Evolutionary conservation across 1,140 invertebrate genomes (phyloP), one percentile per base, ranked within the genome.

Genomic region (Tetramorium parvispinum): DNA sequence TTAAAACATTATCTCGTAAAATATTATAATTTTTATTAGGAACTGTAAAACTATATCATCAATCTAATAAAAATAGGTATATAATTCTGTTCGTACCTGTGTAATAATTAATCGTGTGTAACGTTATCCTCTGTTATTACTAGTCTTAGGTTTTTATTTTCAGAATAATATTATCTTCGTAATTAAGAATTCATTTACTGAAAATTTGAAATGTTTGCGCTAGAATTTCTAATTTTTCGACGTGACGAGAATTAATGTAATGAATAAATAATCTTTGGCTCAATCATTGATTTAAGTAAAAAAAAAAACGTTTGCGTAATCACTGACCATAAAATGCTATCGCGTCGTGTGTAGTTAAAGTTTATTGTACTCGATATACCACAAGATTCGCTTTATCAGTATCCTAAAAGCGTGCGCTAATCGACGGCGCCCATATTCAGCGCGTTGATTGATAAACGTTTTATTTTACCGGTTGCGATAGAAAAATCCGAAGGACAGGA

Each of bases 401-500:
- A 13, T 83, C 18, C 53, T 43, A 83, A 55, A 82, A 83, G 79
- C 65, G n/a, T 59, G 18, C 27, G 21, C 66, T 82, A 73, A 61
- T 83, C 68, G 40, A 46, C 66, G 40, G 53, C 40, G 27, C 24
- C 6, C 7, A 73, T 83, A 21, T 83, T 59, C 40, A 61, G 40
- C n/a, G 13, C 24, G 24, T 13, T 18, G 24, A 32, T 32, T 83
- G 53, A 83, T 70, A 83, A 83, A 49, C 59, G 46, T 73, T 73
- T 82, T 24, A 49, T 32, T 83, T 83, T 83, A 83, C 40, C 27
- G 43, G 4, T 11, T 32, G 18, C 40, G 66, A 73, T 73, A 63
- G 68, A 83, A 83, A 73, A 59, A 73, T 49, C 13, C 79, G 79
- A 83, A 83, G 79, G 68, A 46, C 68, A 10, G 7, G 13, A 59